Evolutionary conservation across 2,888 invertebrate genomes (phyloP), one percentile per base, ranked within the genome.

Genomic region (Thereva unica): DNA sequence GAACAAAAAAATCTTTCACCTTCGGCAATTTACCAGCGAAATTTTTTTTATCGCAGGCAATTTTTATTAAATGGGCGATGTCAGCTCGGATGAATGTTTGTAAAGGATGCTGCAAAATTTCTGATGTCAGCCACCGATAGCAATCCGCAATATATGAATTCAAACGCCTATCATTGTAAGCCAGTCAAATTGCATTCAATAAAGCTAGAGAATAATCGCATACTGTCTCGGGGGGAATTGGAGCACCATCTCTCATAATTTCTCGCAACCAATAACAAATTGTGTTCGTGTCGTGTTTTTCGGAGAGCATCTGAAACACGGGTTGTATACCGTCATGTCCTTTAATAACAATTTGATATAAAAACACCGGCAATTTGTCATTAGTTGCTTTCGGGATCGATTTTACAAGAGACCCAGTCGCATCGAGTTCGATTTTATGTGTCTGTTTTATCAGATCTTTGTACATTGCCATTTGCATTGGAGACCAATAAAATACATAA

Each of bases 1-100:
- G 42, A n/a, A 42, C 42, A 47, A 10, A n/a, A 47, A 47, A 47
- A 47, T 47, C 47, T 47, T n/a, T n/a, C n/a, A 47, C 10, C 12
- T 47, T 47, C 10, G 8, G 42, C 42, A 42, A 47, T n/a, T 47
- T n/a, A 4, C n/a, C 4, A 3, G 47, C 47, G 10, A 47, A 47
- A 3, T 4, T 5, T 47, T 47, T 47, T n/a, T 47, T 47, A 7
- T n/a, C 9, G 10, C 47, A 47, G 5, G 4, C 5, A 47, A 7
- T 47, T 5, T 47, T 7, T n/a, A 47, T 47, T 12, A 47, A n/a
- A 47, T 47, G 47, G 5, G 8, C 47, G 10, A 47, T 47, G 12
- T 47, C 47, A n/a, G 2, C 10, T 10, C 47, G 47, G 5, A 7
- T 47, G 23, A 23, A 23, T 23, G 23, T 23, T 23, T 23, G 23